These are phyloP conservation scores for Linnaemya tessellans DNA, from an alignment of 2,888 invertebrate species.

Conservation along the genomic window DNA sequence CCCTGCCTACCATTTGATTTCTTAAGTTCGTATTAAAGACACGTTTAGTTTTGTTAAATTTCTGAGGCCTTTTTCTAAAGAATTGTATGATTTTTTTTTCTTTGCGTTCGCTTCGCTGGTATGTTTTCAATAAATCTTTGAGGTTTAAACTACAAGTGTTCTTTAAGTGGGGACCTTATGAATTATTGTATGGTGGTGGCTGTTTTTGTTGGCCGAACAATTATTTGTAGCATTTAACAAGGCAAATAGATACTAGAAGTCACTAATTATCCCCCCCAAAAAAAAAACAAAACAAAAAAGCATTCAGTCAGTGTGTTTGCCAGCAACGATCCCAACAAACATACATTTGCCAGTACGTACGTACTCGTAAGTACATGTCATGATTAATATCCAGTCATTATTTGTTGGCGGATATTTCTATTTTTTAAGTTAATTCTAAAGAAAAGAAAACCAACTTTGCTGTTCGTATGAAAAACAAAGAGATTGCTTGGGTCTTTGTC, in stretches of 20 bases:
- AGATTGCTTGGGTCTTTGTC: slow-evolving; percentile 8
- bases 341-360: too few species aligned
- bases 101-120: background rate
- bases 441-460: slow-evolving; percentile 51
- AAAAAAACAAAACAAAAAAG: background rate
- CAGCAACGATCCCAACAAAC: background rate
- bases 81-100: slow-evolving; percentile 43
- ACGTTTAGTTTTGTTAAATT: slow-evolving; percentile 64
- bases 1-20: slow-evolving; percentile 44
- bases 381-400: slow-evolving; percentile 71
- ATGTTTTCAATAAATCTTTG: slow-evolving; percentile 68
- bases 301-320: slow-evolving; percentile 24
- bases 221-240: slow-evolving; percentile 72
- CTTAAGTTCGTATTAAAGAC: slow-evolving; percentile 41
- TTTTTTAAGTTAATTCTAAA: slow-evolving; percentile 7
- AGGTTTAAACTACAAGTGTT: slow-evolving; percentile 68
- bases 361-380: slow-evolving; percentile 30
- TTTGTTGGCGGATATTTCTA: slow-evolving; percentile 66
- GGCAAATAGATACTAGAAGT: slow-evolving; percentile 71
- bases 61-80: slow-evolving; percentile 50
- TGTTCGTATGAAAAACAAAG: background rate
- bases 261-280: slow-evolving; percentile 68
- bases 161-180: slow-evolving; percentile 50
- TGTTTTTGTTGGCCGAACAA: slow-evolving; percentile 53
- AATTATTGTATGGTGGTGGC: slow-evolving; percentile 41